Evolutionary conservation across 30 jellyfish, hydroid and myxozoan genomes (phyloP).

Genomic region (Hydractinia symbiolongicarpus): DNA sequence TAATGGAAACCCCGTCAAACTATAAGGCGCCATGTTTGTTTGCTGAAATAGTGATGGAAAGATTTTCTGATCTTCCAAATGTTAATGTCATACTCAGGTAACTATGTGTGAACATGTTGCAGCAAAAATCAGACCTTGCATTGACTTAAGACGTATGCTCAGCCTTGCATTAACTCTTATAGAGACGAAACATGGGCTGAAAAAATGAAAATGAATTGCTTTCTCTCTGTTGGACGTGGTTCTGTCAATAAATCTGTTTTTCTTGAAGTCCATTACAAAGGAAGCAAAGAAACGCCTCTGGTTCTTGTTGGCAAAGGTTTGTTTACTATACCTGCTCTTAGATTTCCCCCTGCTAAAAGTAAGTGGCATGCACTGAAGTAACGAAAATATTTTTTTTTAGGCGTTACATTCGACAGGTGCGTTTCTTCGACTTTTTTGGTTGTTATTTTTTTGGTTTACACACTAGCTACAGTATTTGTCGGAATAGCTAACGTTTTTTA

Average conservation of each 20-base stretch:
- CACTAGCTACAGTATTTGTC: too few species aligned
- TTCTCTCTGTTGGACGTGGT: slow-evolving; percentile 93
- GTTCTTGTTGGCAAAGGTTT: slow-evolving; percentile 98
- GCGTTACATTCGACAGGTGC: slow-evolving; percentile 86
- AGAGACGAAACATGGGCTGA: slow-evolving; percentile 88
- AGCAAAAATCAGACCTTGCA: too few species aligned
- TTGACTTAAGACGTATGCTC: too few species aligned
- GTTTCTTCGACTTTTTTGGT: slow-evolving; percentile 17
- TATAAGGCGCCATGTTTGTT: slow-evolving; percentile 60
- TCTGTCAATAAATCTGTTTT: slow-evolving; percentile 77
- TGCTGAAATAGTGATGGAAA: slow-evolving; percentile 52
- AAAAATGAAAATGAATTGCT: slow-evolving; percentile 82
- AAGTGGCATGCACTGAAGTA: background rate
- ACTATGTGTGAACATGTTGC: background rate
- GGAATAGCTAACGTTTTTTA: too few species aligned
- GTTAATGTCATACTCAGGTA: slow-evolving; percentile 67
- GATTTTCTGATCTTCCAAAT: slow-evolving; percentile 34
- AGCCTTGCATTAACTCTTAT: background rate
- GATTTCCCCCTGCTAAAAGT: background rate
- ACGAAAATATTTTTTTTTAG: slow-evolving; percentile 38
- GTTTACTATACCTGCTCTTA: background rate
- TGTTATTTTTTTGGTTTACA: too few species aligned
- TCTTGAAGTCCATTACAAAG: slow-evolving; percentile 65
- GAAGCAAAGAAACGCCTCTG: slow-evolving; percentile 49
- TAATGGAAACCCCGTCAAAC: slow-evolving; percentile 95